phyloP scores from a whole-genome alignment of 2,888 invertebrate species.

The Bedellia somnulentella region DNA sequence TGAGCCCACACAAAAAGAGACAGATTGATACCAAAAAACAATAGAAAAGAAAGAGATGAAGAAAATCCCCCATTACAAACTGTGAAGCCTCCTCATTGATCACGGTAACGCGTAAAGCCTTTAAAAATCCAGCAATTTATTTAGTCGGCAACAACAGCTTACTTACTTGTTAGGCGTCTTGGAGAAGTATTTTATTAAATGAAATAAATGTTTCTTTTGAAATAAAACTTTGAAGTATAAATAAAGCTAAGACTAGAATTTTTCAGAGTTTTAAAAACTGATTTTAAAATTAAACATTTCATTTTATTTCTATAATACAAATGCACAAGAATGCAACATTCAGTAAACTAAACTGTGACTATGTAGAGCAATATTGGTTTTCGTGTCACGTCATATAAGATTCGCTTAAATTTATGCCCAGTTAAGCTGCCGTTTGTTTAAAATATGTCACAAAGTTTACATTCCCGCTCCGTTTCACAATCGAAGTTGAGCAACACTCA shows the following conservation, averaged over 20 bases:
- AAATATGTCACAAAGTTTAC: slow-evolving; percentile 7
- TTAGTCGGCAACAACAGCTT: slow-evolving; percentile 38
- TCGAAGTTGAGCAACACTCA: slow-evolving; percentile 20
- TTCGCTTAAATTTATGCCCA: too few relatives aligned
- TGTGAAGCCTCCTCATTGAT: slow-evolving; percentile 48
- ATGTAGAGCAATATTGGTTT: too few relatives aligned
- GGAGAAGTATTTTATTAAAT: too few relatives aligned
- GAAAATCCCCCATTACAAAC: slow-evolving; percentile 41
- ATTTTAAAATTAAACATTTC: too few relatives aligned
- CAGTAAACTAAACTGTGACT: too few relatives aligned
- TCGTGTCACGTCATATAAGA: too few relatives aligned
- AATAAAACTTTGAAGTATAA: too few relatives aligned
- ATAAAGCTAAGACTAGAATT: too few relatives aligned
- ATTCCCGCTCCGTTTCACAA: slow-evolving; percentile 17
- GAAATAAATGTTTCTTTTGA: too few relatives aligned
- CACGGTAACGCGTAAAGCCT: slow-evolving; percentile 51
- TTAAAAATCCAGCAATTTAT: slow-evolving; percentile 54
- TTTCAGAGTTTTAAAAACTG: too few relatives aligned
- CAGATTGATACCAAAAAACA: slow-evolving; percentile 11
- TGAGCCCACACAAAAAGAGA: slow-evolving; percentile 19
- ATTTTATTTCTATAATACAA: too few relatives aligned
- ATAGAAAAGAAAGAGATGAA: slow-evolving; percentile 19
- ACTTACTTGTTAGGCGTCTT: slow-evolving; percentile 15
- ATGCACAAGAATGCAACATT: too few relatives aligned
- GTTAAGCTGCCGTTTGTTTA: slow-evolving; percentile 9